Percentiles rank a stretch among this genome's conserved stretches.
Conservation (phyloP, 2,888 invertebrate species). For the Pollenia griseotomentosa region DNA sequence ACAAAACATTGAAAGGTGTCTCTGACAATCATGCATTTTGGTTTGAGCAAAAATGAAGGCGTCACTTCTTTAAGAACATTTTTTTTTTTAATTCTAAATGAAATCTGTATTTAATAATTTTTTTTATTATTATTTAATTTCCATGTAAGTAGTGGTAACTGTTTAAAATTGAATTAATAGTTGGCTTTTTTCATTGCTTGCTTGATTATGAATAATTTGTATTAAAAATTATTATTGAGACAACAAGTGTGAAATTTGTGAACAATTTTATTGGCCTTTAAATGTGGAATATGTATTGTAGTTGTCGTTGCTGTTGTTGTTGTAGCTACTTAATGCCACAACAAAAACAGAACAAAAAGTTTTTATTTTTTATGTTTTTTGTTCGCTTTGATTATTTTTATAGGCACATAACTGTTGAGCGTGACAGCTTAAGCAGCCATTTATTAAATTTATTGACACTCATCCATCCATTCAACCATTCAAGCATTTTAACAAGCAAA, state of each 20-base stretch:
- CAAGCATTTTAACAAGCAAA: slow-evolving; percentile 63
- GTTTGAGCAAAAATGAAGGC: slow-evolving; percentile 24
- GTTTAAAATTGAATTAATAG: slow-evolving; percentile 38
- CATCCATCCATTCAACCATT: slow-evolving; percentile 75
- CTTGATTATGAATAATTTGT: slow-evolving; percentile 11
- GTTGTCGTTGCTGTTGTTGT: neutral
- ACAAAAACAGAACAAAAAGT: neutral
- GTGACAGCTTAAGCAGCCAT: slow-evolving; percentile 79
- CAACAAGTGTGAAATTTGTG: slow-evolving; percentile 65
- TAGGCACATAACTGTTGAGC: slow-evolving; percentile 75
- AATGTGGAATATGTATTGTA: slow-evolving; percentile 32
- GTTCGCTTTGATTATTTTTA: slow-evolving; percentile 65
- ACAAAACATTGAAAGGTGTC: slow-evolving; percentile 41
- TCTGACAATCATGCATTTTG: slow-evolving; percentile 41
- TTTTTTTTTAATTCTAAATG: slow-evolving; percentile 17
- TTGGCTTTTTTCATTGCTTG: slow-evolving; percentile 4
- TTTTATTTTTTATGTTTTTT: slow-evolving; percentile 20
- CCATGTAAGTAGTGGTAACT: neutral
- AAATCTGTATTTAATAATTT: slow-evolving; percentile 29
- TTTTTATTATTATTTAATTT: slow-evolving; percentile 7
- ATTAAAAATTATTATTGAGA: neutral
- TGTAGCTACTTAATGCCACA: slow-evolving; percentile 46
- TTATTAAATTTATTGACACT: slow-evolving; percentile 80
- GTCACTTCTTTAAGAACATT: slow-evolving; percentile 29
- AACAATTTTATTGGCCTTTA: slow-evolving; percentile 60